These are phyloP conservation scores for Nymphalis c-album DNA, from an alignment of 2,888 invertebrate species.

Conservation along the genomic window DNA sequence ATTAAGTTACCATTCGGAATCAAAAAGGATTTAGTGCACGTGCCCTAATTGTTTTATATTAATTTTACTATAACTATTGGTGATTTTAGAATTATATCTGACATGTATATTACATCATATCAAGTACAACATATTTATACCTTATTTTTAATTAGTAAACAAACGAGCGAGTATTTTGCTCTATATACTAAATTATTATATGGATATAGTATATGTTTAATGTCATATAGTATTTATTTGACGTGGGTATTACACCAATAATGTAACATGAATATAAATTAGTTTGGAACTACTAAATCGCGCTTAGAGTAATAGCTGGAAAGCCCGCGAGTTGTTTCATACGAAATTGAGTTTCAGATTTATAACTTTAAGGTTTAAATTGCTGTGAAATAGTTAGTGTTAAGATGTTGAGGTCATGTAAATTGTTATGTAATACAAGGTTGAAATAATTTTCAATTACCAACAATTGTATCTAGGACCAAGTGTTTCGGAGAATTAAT, in stretches of 20 bases:
- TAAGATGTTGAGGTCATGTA: constrained; percentile 8
- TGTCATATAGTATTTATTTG: no score
- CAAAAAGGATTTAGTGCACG: no score
- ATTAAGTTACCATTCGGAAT: no score
- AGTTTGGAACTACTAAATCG: background rate
- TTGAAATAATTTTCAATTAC: constrained; percentile 15
- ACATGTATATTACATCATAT: no score
- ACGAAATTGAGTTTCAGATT: background rate
- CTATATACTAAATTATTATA: no score
- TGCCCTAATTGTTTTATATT: no score
- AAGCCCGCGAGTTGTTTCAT: background rate
- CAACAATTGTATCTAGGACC: constrained; percentile 4
- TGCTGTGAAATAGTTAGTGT: background rate
- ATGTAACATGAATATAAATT: constrained; percentile 1
- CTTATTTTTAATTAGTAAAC: no score
- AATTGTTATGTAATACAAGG: constrained; percentile 20
- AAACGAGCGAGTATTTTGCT: no score
- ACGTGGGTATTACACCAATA: background rate
- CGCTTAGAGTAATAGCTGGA: constrained; percentile 1
- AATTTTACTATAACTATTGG: no score
- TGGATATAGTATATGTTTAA: no score
- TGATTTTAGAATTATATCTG: no score
- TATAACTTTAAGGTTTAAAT: background rate
- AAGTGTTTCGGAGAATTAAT: background rate
- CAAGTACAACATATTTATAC: no score